phyloP scores from a whole-genome alignment of 2,113 vertebrate genomes.

The Myotis davidii region DNA sequence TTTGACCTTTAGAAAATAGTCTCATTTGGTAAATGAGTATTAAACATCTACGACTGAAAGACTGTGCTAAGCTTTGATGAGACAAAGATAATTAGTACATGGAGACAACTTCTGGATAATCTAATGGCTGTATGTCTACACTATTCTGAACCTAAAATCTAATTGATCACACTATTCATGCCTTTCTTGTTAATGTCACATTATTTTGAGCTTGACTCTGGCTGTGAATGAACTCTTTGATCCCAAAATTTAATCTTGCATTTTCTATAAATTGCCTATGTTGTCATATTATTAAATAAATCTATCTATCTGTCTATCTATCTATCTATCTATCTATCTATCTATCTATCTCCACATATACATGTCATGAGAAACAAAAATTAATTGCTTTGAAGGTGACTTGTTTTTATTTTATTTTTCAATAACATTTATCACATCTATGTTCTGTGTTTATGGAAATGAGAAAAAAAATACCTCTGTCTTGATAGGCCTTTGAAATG shows the following conservation, averaged over 20 bases:
- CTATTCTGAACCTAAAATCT: not conserved
- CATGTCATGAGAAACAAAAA: not conserved
- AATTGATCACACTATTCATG: not conserved
- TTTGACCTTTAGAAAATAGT: not conserved
- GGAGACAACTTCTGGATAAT: not conserved
- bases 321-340: too few relatives aligned
- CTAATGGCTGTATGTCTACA: not conserved
- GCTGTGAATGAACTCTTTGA: not conserved
- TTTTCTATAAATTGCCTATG: not conserved
- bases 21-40: not conserved
- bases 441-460: not conserved
- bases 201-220: not conserved
- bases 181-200: not conserved
- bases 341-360: not conserved
- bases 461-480: not conserved
- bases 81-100: not conserved
- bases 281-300: not conserved
- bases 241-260: not conserved
- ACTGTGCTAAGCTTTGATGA: not conserved
- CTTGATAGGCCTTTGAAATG: not conserved
- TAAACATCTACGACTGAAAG: not conserved
- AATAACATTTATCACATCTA: too few relatives aligned
- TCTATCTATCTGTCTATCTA: too few relatives aligned
- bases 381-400: not conserved
- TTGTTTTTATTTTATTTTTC: not conserved